Conservation (phyloP, 2,888 invertebrate genomes). For the Drosophila flavopinicola region DNA sequence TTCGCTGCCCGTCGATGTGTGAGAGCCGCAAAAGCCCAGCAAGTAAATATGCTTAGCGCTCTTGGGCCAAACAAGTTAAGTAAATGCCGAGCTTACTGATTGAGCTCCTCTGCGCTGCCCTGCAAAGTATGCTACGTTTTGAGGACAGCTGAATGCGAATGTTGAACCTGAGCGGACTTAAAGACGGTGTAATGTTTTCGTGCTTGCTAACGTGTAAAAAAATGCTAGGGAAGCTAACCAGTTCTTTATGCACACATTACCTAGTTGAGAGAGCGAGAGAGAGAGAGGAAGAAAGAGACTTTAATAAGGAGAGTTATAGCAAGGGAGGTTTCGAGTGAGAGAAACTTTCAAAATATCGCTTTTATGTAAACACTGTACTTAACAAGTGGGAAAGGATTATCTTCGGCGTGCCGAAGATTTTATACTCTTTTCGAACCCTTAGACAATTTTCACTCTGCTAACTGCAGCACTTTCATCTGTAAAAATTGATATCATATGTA, state of each 20-base stretch:
- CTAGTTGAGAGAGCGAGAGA: background rate
- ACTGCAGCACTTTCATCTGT: no score
- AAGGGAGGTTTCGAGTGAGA: background rate
- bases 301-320: background rate
- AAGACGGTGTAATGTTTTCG: background rate
- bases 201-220: no score
- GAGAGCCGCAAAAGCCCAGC: constrained; percentile 7
- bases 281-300: background rate
- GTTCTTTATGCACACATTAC: no score
- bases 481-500: no score
- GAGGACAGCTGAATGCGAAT: background rate
- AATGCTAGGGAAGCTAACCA: no score
- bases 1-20: constrained; percentile 50
- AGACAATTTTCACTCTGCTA: no score
- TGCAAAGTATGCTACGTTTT: constrained; percentile 32
- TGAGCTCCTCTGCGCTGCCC: background rate
- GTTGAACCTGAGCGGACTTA: background rate
- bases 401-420: no score
- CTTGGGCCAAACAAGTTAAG: constrained; percentile 7
- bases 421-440: no score
- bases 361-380: no score
- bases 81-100: constrained; percentile 8
- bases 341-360: no score
- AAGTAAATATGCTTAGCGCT: constrained; percentile 12
- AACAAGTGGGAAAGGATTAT: no score